These are phyloP conservation scores for Cylindroiulus punctatus DNA, from an alignment of 2,888 invertebrate genomes.

Conservation along the genomic window DNA sequence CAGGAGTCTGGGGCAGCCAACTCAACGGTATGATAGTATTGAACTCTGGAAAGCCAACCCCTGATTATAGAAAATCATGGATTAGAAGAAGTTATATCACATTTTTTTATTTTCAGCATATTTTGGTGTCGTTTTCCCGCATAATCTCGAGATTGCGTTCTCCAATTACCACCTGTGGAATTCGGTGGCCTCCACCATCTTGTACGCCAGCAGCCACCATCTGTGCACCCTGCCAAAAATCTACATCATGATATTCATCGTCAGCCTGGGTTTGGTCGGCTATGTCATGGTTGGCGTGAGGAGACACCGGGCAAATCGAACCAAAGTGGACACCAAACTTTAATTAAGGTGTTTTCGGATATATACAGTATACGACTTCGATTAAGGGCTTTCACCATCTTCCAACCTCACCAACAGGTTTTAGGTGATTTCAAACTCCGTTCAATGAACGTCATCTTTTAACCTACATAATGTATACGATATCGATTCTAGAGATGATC, in stretches of 20 bases:
- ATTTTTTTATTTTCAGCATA: slow-evolving; percentile 71
- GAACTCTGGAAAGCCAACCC: too few species aligned
- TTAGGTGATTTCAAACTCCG: too few species aligned
- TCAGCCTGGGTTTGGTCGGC: neutral
- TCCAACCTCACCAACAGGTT: too few species aligned
- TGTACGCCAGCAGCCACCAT: slow-evolving; percentile 16
- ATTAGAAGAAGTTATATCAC: too few species aligned
- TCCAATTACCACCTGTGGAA: slow-evolving; percentile 92
- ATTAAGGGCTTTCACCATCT: too few species aligned
- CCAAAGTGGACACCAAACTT: too few species aligned
- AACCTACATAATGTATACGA: too few species aligned
- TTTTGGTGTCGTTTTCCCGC: slow-evolving; percentile 86
- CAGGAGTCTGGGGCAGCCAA: slow-evolving; percentile 54
- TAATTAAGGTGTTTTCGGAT: too few species aligned
- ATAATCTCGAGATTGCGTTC: slow-evolving; percentile 91
- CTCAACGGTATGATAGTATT: slow-evolving; percentile 49
- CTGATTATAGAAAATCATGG: too few species aligned
- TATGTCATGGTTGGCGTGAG: neutral
- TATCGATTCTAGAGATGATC: too few species aligned
- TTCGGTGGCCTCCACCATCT: slow-evolving; percentile 74
- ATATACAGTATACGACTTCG: too few species aligned
- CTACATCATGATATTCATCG: slow-evolving; percentile 23
- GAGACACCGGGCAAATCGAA: neutral
- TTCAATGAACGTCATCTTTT: too few species aligned
- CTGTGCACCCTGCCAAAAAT: slow-evolving; percentile 39